A percentile compares a stretch with the other conserved stretches of the same genome.
Conservation (phyloP, 2,113 vertebrate species). For the Tyrannus savana region DNA sequence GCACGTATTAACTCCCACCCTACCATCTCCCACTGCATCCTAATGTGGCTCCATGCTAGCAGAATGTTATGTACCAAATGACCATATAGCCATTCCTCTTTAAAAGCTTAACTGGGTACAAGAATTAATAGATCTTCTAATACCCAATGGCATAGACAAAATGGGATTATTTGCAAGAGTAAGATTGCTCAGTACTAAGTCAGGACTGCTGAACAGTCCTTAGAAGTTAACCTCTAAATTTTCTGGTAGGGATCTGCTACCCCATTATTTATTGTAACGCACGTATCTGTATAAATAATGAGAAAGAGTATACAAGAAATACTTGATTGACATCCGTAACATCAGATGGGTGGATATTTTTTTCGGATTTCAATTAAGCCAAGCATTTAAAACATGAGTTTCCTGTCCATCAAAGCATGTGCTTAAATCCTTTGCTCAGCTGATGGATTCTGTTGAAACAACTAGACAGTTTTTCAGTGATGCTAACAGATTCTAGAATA, state of each 20-base stretch:
- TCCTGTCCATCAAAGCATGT: background rate
- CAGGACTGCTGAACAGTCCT: background rate
- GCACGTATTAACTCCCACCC: background rate
- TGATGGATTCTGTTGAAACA: background rate
- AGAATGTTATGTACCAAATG: background rate
- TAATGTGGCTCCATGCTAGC: background rate
- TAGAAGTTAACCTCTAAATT: background rate
- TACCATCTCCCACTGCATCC: background rate
- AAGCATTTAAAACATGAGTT: background rate
- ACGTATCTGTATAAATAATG: background rate
- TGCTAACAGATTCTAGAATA: background rate
- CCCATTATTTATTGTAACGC: background rate
- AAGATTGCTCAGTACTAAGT: background rate
- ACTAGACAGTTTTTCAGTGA: background rate
- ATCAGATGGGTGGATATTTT: background rate
- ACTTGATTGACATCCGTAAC: background rate
- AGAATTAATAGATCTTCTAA: background rate
- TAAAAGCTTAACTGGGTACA: background rate
- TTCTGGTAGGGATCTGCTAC: background rate
- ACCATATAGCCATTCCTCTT: background rate
- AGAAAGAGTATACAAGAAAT: background rate
- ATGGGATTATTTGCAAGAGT: background rate
- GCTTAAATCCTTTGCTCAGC: background rate
- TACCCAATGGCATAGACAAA: background rate
- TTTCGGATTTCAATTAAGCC: background rate